These are phyloP conservation scores for Acrocephalus kingi DNA, from an alignment of 2,113 vertebrate genomes.

Conservation along the genomic window DNA sequence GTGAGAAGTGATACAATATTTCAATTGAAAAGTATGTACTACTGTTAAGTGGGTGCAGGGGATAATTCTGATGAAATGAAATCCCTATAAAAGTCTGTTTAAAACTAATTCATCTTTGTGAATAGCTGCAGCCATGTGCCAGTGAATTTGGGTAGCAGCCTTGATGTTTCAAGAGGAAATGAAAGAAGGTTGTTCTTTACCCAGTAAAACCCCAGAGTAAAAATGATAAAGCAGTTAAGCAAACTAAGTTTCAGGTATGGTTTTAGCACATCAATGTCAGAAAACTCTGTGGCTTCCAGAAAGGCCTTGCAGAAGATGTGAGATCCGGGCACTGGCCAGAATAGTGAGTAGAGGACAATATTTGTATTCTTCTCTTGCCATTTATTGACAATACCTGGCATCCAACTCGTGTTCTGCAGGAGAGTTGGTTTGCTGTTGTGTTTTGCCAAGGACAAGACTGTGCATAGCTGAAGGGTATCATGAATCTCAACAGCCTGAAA, in stretches of 20 bases:
- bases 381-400: background rate
- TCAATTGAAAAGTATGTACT: background rate
- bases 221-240: background rate
- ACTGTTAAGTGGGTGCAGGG: background rate
- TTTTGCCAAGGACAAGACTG: background rate
- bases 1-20: background rate
- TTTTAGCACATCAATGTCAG: background rate
- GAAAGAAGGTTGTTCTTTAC: background rate
- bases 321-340: rapidly evolving
- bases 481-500: background rate
- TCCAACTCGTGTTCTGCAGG: background rate
- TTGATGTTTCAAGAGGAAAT: constrained; percentile 13
- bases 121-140: background rate
- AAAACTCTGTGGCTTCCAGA: background rate
- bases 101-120: background rate
- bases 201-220: background rate
- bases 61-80: constrained; percentile 3
- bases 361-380: background rate
- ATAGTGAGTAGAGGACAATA: background rate
- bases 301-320: background rate
- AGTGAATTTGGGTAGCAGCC: background rate
- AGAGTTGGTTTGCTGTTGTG: background rate
- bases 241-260: background rate
- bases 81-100: background rate
- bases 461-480: background rate